Base-by-base conservation (phyloP, 2,888 invertebrate genomes). In the Dynastes grantii region DNA sequence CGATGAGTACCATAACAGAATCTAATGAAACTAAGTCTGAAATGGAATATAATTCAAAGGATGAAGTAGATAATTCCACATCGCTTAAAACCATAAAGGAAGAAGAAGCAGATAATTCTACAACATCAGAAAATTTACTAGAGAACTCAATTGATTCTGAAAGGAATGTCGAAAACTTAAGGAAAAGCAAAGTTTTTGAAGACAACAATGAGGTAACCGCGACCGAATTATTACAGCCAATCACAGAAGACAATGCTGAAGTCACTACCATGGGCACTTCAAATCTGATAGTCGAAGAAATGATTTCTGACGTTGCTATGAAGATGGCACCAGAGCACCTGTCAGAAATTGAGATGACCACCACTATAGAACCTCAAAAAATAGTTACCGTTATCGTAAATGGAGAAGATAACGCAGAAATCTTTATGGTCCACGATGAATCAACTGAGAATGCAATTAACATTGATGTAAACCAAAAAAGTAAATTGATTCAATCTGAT, bases 261-360 rank as follows among this genome's bases (percentile, higher is more conserved):
- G 6, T 51, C 11, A 22, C 70, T 29, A 53, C n/a, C n/a, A 40
- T 13, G n/a, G 6, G 45, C 13, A 16, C n/a, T 27, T 22, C 53
- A 16, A 32, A 40, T 16, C 9, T 16, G 58, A 45, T 29, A 22
- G 73, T 55, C 13, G 73, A 73, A 55, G 76, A 64, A 67, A 67
- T 73, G 27, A 70, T 55, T 8, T 0, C 11, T 45, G 16, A 75
- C 76, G 3, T 37, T 2, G 37, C 11, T 70, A 13, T n/a, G n/a
- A 55, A 55, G n/a, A 55, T 55, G 5, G 55, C 53, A 53, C 11
- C 53, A n/a, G 29, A 65, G 8, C 27, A 67, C 8, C 5, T 37
- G 5, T 37, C 37, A 6, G 67, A 77, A 45, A 49, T 32, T 40
- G 55, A 68, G 5, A 11, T 3, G 32, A 55, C 29, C n/a, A 73